phyloP scores from a whole-genome alignment of 2,797 vertebrate species.

The Chelonia mydas region DNA sequence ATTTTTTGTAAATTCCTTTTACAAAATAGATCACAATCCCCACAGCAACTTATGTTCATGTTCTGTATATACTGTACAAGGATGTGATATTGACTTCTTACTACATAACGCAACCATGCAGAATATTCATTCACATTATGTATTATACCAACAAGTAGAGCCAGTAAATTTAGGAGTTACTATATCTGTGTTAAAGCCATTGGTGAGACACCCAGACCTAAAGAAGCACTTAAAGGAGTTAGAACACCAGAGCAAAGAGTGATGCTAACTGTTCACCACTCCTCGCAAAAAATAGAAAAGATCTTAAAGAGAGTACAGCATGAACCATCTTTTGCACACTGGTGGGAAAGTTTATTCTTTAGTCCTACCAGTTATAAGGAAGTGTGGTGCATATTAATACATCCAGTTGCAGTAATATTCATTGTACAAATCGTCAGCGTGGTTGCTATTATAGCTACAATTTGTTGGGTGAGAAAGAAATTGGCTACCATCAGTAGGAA shows the following conservation, averaged over 20 bases:
- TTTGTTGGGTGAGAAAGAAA: not conserved
- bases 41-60: not conserved
- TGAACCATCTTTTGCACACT: not conserved
- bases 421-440: not conserved
- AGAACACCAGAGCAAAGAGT: not conserved
- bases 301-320: not conserved
- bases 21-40: not conserved
- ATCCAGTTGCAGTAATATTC: not conserved
- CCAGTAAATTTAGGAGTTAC: not conserved
- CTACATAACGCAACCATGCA: not conserved
- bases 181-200: not conserved
- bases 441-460: not conserved
- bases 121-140: not conserved
- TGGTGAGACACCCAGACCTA: not conserved
- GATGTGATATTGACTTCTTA: not conserved
- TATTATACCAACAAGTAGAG: not conserved
- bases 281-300: not conserved
- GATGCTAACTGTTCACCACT: not conserved
- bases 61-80: not conserved
- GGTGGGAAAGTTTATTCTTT: not conserved
- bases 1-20: not conserved
- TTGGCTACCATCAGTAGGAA: not conserved
- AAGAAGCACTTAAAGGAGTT: not conserved
- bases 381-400: not conserved
- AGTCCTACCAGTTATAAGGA: not conserved